Conservation (phyloP, 2,797 vertebrate genomes). For the Rhadinocentrus ornatus region DNA sequence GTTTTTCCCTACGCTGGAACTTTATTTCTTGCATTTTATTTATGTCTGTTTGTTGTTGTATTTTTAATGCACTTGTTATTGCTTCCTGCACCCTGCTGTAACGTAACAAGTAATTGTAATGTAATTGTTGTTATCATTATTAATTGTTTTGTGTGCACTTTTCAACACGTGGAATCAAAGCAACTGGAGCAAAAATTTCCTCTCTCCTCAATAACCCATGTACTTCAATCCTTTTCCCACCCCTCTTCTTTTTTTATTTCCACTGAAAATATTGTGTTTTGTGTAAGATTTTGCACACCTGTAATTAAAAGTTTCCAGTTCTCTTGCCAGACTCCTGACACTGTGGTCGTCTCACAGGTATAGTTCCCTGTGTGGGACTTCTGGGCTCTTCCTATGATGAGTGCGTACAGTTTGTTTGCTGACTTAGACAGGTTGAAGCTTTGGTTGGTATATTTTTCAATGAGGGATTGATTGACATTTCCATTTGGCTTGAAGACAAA, state of each 20-base stretch:
- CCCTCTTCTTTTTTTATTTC: neutral
- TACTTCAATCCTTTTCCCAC: neutral
- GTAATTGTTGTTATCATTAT: too few relatives aligned
- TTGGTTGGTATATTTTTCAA: fast-evolving
- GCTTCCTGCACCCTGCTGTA: too few relatives aligned
- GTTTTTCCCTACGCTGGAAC: too few relatives aligned
- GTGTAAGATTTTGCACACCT: conserved; percentile 43
- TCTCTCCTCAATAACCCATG: neutral
- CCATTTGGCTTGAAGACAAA: fast-evolving
- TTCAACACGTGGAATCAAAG: neutral
- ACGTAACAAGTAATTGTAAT: too few relatives aligned
- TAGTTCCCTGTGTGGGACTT: conserved; percentile 59
- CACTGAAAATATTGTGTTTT: neutral
- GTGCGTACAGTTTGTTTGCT: neutral
- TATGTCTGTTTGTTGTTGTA: too few relatives aligned
- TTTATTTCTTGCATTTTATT: too few relatives aligned
- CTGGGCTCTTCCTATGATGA: conserved; percentile 40
- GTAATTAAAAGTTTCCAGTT: conserved; percentile 55
- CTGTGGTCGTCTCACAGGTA: conserved; percentile 17
- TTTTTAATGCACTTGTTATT: too few relatives aligned
- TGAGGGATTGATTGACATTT: fast-evolving
- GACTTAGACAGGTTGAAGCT: neutral
- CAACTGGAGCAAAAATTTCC: neutral
- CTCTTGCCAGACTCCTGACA: fast-evolving
- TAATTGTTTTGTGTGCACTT: too few relatives aligned